Conservation (phyloP, 2,888 invertebrate species). For the Eristalis arbustorum region DNA sequence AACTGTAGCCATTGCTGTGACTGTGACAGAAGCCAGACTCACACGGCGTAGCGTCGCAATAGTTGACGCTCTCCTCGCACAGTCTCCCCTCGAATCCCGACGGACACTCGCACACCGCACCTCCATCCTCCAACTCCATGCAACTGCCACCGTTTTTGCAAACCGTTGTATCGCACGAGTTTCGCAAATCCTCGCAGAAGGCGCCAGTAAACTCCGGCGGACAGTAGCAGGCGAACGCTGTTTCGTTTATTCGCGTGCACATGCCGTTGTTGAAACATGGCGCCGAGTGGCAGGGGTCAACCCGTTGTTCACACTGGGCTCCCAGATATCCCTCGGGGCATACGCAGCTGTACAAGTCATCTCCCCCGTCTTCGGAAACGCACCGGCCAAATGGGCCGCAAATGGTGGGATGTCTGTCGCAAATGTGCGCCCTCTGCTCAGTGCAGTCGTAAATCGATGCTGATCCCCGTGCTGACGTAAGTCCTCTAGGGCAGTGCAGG, state of each 20-base stretch:
- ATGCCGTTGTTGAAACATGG: constrained; percentile 83
- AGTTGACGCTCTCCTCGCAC: constrained; percentile 81
- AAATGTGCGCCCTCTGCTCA: constrained; percentile 80
- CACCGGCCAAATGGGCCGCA: constrained; percentile 77
- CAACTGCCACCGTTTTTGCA: constrained; percentile 80
- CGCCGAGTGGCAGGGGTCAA: constrained; percentile 81
- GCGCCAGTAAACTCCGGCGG: constrained; percentile 80
- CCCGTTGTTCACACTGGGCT: constrained; percentile 81
- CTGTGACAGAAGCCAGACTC: constrained; percentile 79
- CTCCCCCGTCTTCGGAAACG: constrained; percentile 74
- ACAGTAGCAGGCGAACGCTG: constrained; percentile 80
- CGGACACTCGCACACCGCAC: constrained; percentile 73
- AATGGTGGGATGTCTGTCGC: constrained; percentile 73
- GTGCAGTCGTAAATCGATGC: constrained; percentile 79
- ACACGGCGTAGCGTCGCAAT: constrained; percentile 81
- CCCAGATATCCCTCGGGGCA: constrained; percentile 82
- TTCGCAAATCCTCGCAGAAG: constrained; percentile 80
- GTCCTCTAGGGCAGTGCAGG: constrained; percentile 82
- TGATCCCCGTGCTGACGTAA: constrained; percentile 81
- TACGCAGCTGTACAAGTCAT: constrained; percentile 79
- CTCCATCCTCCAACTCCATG: constrained; percentile 75
- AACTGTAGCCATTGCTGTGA: constrained; percentile 79
- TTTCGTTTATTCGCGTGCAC: constrained; percentile 78
- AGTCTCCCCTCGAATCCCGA: constrained; percentile 78
- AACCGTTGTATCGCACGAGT: constrained; percentile 72